These are phyloP conservation scores for Trididemnum miniatum DNA, from an alignment of 23 tunicate genomes.

Conservation along the genomic window DNA sequence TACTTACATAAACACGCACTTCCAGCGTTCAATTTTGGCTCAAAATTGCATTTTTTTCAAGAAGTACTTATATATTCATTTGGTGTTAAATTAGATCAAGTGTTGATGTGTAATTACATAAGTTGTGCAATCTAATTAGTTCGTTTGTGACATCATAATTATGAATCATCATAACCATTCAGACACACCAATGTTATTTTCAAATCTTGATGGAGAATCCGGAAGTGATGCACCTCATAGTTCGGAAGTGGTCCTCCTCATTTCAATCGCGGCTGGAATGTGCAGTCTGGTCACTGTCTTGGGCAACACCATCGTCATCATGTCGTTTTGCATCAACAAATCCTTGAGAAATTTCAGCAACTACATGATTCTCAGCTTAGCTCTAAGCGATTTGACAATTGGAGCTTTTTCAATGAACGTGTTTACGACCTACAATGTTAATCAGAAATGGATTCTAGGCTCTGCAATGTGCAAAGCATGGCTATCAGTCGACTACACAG, in stretches of 20 bases:
- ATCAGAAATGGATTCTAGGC: slow-evolving; percentile 69
- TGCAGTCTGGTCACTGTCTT: slow-evolving; percentile 74
- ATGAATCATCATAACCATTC: no score
- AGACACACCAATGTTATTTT: background rate
- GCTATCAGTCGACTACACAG: slow-evolving; percentile 86
- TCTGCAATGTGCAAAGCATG: slow-evolving; percentile 86
- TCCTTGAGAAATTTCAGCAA: slow-evolving; percentile 82
- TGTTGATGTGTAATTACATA: no score
- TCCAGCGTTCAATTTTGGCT: no score
- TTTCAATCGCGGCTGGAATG: slow-evolving; percentile 43
- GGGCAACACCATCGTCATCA: slow-evolving; percentile 77
- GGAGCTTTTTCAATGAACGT: slow-evolving; percentile 93
- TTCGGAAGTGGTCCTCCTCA: slow-evolving; percentile 3
- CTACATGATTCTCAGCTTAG: slow-evolving; percentile 80
- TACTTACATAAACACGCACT: no score
- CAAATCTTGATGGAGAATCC: background rate
- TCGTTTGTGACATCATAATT: no score
- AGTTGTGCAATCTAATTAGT: no score
- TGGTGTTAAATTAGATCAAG: no score
- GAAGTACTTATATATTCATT: no score
- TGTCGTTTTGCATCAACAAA: slow-evolving; percentile 72
- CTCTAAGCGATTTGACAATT: slow-evolving; percentile 85
- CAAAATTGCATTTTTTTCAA: no score
- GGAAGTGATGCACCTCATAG: background rate
- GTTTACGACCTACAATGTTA: slow-evolving; percentile 68